Evolutionary conservation across 2,888 invertebrate genomes (phyloP), one percentile per base, ranked within the genome.

Genomic region (Diploptera punctata): DNA sequence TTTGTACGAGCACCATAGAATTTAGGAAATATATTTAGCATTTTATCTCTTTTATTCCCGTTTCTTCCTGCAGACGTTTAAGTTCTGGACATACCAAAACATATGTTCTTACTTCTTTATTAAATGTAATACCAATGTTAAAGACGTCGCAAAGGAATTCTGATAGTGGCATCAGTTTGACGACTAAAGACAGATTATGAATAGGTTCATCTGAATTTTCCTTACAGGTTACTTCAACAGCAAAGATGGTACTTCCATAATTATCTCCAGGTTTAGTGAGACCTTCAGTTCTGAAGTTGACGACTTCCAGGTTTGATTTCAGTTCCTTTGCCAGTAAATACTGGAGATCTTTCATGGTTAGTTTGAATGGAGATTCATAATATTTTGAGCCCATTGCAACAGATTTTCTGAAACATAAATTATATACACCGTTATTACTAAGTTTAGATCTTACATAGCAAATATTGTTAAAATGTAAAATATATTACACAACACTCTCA

Each of bases 261-360:
- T 89, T 89, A 77, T 89, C 89, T 0, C 89, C 89, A 0, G 86
- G 84, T 24, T 84, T 84, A 13, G 86, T 87, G n/a, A 86, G 79
- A 74, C 80, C 81, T 19, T 80, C 80, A 13, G 81, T 82, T 18
- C 80, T 78, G 73, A 85, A 83, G 0, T 84, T 80, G 1, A 83
- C 71, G 1, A 87, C 76, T 72, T 77, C 78, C 0, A 73, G 77
- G 5, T 79, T 79, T 13, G 52, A 4, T 2, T 79, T 76, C 33
- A 82, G 74, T 71, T 80, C 73, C 7, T 80, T 78, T 24, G 81
- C 79, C 47, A 83, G 75, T 18, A 83, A 77, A 47, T 77, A 74
- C 4, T 75, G 43, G 5, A 83, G 75, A 74, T 81, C 78, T 38
- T 75, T 38, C n/a, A 19, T 57, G 1, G 26, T 68, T 5, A 52